Evolutionary conservation across 2,113 vertebrate species (phyloP).

Genomic region (Eclectus roratus): DNA sequence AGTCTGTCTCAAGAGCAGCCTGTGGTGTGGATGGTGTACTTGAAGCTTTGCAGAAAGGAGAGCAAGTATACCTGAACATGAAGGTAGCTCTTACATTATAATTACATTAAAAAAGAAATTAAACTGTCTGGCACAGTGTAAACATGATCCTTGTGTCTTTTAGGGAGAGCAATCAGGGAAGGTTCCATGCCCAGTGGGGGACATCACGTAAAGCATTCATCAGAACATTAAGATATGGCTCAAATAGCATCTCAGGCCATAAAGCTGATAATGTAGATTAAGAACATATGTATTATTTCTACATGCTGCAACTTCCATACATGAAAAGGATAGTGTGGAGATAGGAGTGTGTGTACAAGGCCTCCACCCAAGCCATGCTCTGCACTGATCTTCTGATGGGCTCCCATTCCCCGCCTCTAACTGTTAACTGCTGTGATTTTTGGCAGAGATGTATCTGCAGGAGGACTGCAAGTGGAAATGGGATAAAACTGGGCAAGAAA

Average conservation of each 20-base stretch:
- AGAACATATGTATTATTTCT: neutral
- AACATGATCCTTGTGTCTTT: neutral
- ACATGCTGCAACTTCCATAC: neutral
- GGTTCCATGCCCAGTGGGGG: neutral
- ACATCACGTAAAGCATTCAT: neutral
- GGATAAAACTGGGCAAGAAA: neutral
- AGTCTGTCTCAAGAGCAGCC: neutral
- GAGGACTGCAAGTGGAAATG: neutral
- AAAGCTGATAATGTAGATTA: fast-evolving
- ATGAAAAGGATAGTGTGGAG: neutral
- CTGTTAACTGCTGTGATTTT: neutral
- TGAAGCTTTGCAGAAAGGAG: neutral
- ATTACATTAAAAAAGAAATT: neutral
- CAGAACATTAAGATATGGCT: neutral
- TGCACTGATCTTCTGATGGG: no score
- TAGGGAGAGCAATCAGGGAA: neutral
- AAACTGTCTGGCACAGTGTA: neutral
- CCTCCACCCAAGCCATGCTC: neutral
- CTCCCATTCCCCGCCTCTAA: fast-evolving
- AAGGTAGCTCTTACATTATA: neutral
- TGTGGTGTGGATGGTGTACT: neutral
- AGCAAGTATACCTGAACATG: no score
- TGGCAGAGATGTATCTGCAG: neutral
- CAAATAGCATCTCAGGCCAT: fast-evolving
- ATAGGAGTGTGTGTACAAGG: no score